phyloP scores from a whole-genome alignment of 2,888 invertebrate genomes.

The Nephrotoma flavescens region DNA sequence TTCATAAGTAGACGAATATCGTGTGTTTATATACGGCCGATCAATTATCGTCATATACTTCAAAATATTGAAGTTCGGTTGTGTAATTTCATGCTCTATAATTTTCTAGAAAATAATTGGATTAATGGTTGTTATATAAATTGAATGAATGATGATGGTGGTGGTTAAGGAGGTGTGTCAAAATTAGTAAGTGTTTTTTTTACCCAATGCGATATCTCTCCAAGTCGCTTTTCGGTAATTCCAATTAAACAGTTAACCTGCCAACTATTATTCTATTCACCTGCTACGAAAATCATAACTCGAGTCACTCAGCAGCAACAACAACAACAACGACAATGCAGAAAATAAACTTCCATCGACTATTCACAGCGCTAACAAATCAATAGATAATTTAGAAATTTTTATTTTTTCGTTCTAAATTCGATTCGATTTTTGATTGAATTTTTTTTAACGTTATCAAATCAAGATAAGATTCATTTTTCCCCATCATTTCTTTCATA shows the following conservation, averaged over 20 bases:
- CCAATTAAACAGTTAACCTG: no score
- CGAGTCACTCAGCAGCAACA: not conserved
- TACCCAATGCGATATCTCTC: no score
- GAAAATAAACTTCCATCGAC: not conserved
- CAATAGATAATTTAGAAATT: not conserved
- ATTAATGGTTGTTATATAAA: not conserved
- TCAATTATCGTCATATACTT: not conserved
- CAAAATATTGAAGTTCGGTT: not conserved
- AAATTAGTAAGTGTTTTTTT: no score
- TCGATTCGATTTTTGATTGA: not conserved
- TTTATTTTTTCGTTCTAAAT: not conserved
- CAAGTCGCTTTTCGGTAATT: no score
- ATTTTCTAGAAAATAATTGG: not conserved
- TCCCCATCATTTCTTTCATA: not conserved
- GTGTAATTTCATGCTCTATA: not conserved
- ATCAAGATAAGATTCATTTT: not conserved
- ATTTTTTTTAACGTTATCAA: not conserved
- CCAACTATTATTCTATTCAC: no score
- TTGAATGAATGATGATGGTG: no score
- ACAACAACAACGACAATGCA: not conserved
- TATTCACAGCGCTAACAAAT: not conserved
- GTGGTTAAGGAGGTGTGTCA: no score
- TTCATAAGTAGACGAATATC: no score
- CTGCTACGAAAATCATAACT: no score
- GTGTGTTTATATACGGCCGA: no score